phyloP scores from a whole-genome alignment of 2,888 invertebrate species.

The Noctuana brunneofusca region DNA sequence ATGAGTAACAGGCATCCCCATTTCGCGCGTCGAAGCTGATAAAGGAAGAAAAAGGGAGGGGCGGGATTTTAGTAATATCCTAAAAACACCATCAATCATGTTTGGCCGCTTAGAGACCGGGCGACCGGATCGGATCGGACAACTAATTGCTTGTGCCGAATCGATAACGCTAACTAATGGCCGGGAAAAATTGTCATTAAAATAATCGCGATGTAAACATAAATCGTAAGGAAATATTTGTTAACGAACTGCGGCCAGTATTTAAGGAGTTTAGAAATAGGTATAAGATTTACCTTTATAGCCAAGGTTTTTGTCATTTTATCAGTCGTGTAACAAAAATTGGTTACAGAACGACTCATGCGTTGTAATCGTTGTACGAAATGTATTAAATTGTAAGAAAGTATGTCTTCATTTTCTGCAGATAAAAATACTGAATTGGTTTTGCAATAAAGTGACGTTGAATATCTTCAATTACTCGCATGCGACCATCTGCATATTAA shows the following conservation, averaged over 20 bases:
- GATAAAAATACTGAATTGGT: constrained; percentile 3
- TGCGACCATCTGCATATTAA: constrained; percentile 56
- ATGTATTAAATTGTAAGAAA: neutral
- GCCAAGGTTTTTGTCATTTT: too few relatives aligned
- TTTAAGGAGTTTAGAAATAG: neutral
- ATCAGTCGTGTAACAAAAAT: too few relatives aligned
- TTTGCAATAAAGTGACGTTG: constrained; percentile 11
- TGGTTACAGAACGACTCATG: too few relatives aligned
- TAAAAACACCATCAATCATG: constrained; percentile 76
- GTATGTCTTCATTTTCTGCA: neutral
- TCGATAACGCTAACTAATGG: constrained; percentile 66
- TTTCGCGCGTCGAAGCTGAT: constrained; percentile 44
- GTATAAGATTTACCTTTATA: too few relatives aligned
- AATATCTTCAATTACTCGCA: constrained; percentile 55
- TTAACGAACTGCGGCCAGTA: neutral
- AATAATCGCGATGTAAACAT: constrained; percentile 38
- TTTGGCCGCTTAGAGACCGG: constrained; percentile 51
- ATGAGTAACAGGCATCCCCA: constrained; percentile 56
- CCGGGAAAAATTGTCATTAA: constrained; percentile 61
- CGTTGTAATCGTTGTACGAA: too few relatives aligned
- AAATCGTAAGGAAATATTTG: constrained; percentile 2
- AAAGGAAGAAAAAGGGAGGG: constrained; percentile 42
- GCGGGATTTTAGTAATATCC: constrained; percentile 54
- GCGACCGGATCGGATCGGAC: constrained; percentile 51
- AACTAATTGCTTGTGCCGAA: constrained; percentile 68